A percentile compares a stretch with the other conserved stretches of the same genome.
Evolutionary conservation across 1,140 invertebrate genomes (phyloP).

Genomic region (Neodiprion pinetum): DNA sequence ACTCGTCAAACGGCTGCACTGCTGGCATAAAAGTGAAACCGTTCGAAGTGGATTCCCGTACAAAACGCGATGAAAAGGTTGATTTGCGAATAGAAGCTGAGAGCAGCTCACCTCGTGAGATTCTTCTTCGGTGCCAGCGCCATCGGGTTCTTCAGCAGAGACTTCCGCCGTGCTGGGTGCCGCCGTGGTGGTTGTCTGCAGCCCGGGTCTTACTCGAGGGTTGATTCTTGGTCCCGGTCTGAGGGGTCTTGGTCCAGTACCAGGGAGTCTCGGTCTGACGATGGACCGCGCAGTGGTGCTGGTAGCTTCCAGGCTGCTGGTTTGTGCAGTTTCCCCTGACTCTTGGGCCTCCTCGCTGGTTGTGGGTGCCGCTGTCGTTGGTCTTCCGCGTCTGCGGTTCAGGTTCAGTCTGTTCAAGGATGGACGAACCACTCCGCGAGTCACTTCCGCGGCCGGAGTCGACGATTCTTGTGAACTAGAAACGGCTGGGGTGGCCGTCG

Average conservation of each 20-base stretch:
- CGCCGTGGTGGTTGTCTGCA: constrained; percentile 56
- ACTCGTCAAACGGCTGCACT: no score
- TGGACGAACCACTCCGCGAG: constrained; percentile 41
- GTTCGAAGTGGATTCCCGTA: no score
- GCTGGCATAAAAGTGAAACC: no score
- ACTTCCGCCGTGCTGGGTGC: constrained; percentile 38
- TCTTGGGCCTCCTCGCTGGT: constrained; percentile 45
- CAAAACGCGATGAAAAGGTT: no score
- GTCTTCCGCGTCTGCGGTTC: constrained; percentile 49
- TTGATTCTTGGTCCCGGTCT: constrained; percentile 67
- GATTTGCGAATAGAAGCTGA: no score
- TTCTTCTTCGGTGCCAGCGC: constrained; percentile 60
- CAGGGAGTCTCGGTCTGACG: constrained; percentile 39
- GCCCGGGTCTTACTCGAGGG: constrained; percentile 60
- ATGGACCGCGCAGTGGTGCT: constrained; percentile 24
- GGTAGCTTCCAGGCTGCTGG: constrained; percentile 30
- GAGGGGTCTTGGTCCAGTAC: constrained; percentile 54
- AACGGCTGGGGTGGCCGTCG: constrained; percentile 37
- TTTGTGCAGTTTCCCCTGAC: constrained; percentile 27
- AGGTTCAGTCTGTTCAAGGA: constrained; percentile 52
- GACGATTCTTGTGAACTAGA: constrained; percentile 20
- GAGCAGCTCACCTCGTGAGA: constrained; percentile 49
- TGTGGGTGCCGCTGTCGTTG: constrained; percentile 39
- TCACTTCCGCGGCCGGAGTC: constrained; percentile 30
- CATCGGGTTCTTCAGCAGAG: constrained; percentile 57